Conservation (phyloP, 2,113 vertebrate species). For the Halichoeres trimaculatus region DNA sequence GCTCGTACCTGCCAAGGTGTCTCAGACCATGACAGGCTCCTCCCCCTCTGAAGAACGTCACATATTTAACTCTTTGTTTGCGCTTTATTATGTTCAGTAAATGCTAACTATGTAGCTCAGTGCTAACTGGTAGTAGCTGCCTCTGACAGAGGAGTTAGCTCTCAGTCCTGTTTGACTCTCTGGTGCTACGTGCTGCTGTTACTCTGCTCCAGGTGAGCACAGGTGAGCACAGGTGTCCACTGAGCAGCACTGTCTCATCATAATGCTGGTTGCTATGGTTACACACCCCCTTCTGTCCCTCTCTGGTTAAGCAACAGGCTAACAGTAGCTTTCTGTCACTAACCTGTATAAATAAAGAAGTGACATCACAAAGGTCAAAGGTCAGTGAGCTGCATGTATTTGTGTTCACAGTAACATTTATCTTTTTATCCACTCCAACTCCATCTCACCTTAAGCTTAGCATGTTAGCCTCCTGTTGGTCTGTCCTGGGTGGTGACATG, state of each 20-base stretch:
- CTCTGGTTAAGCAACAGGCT: constrained; percentile 1
- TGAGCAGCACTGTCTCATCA: constrained; percentile 16
- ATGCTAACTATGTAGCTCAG: constrained; percentile 14
- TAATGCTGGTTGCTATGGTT: constrained; percentile 15
- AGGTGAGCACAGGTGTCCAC: constrained; percentile 15
- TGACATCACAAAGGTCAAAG: constrained; percentile 24
- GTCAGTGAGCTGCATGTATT: background rate
- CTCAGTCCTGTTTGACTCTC: constrained; percentile 8
- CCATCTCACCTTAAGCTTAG: no score
- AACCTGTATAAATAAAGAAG: constrained; percentile 22
- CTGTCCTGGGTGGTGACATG: no score
- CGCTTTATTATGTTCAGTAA: background rate
- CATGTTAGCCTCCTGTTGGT: no score
- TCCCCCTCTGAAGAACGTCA: constrained; percentile 45
- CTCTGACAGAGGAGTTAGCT: constrained; percentile 5
- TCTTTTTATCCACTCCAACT: background rate
- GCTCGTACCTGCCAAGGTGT: background rate
- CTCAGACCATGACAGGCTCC: constrained; percentile 39
- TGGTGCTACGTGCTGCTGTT: constrained; percentile 51
- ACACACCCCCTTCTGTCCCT: background rate
- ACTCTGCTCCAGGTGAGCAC: constrained; percentile 32
- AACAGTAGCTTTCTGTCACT: constrained; percentile 13
- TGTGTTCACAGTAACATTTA: constrained; percentile 14
- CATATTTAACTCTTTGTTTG: constrained; percentile 3
- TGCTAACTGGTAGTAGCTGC: constrained; percentile 18